Conservation (phyloP, 2,113 vertebrate species). For the Pachypanchax playfairii region DNA sequence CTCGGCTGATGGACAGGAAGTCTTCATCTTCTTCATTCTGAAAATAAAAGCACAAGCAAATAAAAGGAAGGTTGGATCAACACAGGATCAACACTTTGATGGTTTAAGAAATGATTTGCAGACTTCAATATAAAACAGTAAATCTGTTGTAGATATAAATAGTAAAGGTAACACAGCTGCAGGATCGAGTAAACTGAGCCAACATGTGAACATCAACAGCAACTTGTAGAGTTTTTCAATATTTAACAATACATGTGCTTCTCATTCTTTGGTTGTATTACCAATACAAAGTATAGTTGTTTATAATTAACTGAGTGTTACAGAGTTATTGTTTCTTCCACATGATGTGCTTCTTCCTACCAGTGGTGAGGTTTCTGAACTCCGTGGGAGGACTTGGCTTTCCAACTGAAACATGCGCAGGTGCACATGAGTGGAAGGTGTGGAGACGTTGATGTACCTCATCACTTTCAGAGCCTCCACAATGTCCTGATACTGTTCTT, state of each 20-base stretch:
- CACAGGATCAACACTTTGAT: too few relatives aligned
- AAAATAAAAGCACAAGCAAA: slow-evolving; percentile 3
- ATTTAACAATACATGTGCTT: too few relatives aligned
- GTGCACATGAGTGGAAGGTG: slow-evolving; percentile 85
- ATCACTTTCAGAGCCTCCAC: slow-evolving; percentile 86
- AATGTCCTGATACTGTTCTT: slow-evolving; percentile 89
- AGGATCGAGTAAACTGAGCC: background rate
- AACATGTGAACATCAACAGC: background rate
- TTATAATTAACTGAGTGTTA: too few relatives aligned
- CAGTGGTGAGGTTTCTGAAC: slow-evolving; percentile 77
- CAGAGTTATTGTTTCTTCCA: too few relatives aligned
- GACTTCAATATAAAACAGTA: background rate
- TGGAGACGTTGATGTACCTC: slow-evolving; percentile 83
- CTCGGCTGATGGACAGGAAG: slow-evolving; percentile 89
- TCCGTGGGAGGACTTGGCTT: slow-evolving; percentile 87
- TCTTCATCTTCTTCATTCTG: slow-evolving; percentile 89
- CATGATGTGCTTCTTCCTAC: slow-evolving; percentile 70
- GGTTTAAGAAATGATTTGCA: background rate
- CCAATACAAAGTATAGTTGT: too few relatives aligned
- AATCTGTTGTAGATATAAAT: background rate
- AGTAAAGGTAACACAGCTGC: background rate
- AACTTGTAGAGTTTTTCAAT: too few relatives aligned
- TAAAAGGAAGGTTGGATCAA: too few relatives aligned
- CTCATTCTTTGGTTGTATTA: too few relatives aligned
- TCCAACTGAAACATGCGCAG: slow-evolving; percentile 93